phyloP scores from a whole-genome alignment of 2,888 invertebrate genomes.

The Caenorhabditis sp. region DNA sequence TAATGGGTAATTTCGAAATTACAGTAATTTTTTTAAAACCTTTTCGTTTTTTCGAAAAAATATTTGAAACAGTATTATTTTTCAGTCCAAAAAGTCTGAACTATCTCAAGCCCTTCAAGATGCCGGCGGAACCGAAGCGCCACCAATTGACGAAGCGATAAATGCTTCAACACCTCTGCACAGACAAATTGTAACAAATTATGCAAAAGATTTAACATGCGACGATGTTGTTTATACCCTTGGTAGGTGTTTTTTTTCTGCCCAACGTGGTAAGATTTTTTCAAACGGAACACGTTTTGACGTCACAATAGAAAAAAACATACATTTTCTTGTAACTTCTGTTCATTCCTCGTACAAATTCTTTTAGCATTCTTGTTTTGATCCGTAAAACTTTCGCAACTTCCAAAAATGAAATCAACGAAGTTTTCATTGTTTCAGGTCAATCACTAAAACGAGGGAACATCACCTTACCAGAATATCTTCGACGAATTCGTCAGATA shows the following conservation, averaged over 20 bases:
- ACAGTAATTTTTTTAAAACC: no score
- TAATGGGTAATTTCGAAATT: no score
- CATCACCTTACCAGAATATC: slow-evolving; percentile 90
- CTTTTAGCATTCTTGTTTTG: no score
- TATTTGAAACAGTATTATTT: neutral
- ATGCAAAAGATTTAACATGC: slow-evolving; percentile 88
- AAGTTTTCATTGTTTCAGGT: slow-evolving; percentile 17
- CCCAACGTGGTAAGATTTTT: no score
- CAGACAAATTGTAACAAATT: slow-evolving; percentile 61
- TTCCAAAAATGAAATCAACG: no score
- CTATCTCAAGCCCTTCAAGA: slow-evolving; percentile 81
- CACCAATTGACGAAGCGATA: slow-evolving; percentile 77
- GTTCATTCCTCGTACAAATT: no score
- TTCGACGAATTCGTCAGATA: slow-evolving; percentile 92
- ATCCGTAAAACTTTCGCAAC: no score
- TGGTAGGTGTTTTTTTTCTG: slow-evolving; percentile 80
- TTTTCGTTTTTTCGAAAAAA: no score
- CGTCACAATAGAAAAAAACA: no score
- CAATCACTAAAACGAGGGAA: slow-evolving; percentile 50
- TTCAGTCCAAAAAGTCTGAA: slow-evolving; percentile 84
- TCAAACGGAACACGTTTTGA: slow-evolving; percentile 4
- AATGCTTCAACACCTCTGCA: slow-evolving; percentile 51
- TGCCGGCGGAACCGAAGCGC: slow-evolving; percentile 77
- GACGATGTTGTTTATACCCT: slow-evolving; percentile 98
- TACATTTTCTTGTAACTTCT: no score